phyloP scores from a whole-genome alignment of 37 sponge, comb jelly and placozoan genomes.

The Beroe ovata region DNA sequence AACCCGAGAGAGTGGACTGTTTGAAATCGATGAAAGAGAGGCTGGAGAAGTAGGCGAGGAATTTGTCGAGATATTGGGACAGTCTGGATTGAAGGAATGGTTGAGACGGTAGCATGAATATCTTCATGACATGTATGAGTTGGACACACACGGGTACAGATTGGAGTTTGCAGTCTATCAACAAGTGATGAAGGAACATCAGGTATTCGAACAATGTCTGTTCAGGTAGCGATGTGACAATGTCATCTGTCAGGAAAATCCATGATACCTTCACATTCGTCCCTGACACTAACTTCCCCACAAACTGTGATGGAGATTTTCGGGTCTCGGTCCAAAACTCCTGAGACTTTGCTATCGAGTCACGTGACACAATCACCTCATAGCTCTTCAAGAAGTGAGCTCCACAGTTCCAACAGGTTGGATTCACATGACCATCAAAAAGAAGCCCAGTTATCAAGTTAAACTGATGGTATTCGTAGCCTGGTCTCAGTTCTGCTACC shows the following conservation, averaged over 20 bases:
- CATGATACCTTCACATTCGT: not conserved
- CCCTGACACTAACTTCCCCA: not conserved
- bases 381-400: constrained; percentile 4
- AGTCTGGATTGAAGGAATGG: constrained; percentile 41
- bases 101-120: constrained; percentile 40
- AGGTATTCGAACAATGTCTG: not conserved
- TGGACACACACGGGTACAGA: constrained; percentile 4
- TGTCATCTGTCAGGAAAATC: constrained; percentile 22
- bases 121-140: constrained; percentile 26
- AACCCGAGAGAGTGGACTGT: constrained; percentile 24
- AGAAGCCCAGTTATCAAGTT: not conserved
- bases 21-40: constrained; percentile 42
- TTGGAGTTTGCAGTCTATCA: not conserved
- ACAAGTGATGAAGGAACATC: not conserved
- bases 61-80: not conserved
- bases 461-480: constrained; percentile 59
- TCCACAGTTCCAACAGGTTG: not conserved
- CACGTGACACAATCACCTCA: constrained; percentile 2
- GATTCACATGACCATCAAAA: constrained; percentile 4
- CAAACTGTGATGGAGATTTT: not conserved
- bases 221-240: constrained; percentile 3
- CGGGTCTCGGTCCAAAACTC: not conserved
- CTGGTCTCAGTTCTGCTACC: constrained; percentile 3
- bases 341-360: constrained; percentile 14
- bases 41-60: not conserved